A percentile compares a stretch with the other conserved stretches of the same genome.
phyloP scores from a whole-genome alignment of 1,140 invertebrate species.

The Drosophila busckii region DNA sequence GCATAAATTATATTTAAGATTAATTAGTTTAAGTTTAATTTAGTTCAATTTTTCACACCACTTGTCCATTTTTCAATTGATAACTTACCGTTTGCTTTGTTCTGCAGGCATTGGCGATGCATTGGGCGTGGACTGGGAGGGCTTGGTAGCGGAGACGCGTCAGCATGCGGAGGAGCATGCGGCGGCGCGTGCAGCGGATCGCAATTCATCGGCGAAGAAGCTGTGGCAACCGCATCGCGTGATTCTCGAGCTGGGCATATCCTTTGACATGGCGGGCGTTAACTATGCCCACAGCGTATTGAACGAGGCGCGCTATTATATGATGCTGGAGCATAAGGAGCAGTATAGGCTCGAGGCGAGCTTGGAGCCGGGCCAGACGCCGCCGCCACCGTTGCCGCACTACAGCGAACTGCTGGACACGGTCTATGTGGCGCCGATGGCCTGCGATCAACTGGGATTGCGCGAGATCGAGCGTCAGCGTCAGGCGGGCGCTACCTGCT shows the following conservation, averaged over 20 bases:
- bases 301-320: conserved; percentile 52
- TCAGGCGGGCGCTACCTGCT: conserved; percentile 80
- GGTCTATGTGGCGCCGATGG: conserved; percentile 80
- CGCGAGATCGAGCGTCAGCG: conserved; percentile 76
- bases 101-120: conserved; percentile 89
- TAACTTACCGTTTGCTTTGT: too few relatives aligned
- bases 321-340: conserved; percentile 46
- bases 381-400: conserved; percentile 20
- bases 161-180: conserved; percentile 80
- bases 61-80: too few relatives aligned
- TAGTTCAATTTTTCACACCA: too few relatives aligned
- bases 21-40: too few relatives aligned
- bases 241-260: conserved; percentile 86
- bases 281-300: conserved; percentile 82
- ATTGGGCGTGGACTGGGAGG: conserved; percentile 94
- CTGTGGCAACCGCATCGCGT: conserved; percentile 88
- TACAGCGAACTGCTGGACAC: conserved; percentile 49
- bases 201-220: conserved; percentile 82
- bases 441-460: conserved; percentile 82
- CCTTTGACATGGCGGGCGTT: conserved; percentile 84
- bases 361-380: neutral
- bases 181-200: conserved; percentile 69
- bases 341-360: neutral
- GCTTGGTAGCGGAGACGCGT: conserved; percentile 88
- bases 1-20: too few relatives aligned